Evolutionary conservation across 2,797 vertebrate species (phyloP).

Genomic region (Pantherophis alleghaniensis): DNA sequence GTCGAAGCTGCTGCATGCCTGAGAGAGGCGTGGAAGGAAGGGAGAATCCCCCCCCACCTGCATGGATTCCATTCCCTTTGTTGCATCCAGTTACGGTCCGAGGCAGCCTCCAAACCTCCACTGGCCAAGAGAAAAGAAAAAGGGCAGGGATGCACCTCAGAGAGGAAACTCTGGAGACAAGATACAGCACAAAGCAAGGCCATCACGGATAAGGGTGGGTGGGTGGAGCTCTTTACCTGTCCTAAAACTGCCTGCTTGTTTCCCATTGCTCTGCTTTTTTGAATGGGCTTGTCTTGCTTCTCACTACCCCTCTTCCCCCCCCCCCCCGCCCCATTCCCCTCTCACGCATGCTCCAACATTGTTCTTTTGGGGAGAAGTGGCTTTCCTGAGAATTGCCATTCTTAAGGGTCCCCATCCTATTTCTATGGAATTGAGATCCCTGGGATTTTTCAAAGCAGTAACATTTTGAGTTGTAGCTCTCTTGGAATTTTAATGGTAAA

Average conservation of each 20-base stretch:
- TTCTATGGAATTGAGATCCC: background rate
- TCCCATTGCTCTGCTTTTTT: background rate
- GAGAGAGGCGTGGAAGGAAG: background rate
- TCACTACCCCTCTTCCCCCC: background rate
- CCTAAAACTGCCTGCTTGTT: background rate
- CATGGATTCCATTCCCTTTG: background rate
- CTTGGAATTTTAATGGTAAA: background rate
- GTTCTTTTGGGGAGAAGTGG: background rate
- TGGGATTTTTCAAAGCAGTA: background rate
- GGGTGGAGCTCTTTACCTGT: background rate
- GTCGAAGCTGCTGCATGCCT: background rate
- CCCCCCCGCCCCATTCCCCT: background rate
- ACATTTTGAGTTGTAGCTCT: background rate
- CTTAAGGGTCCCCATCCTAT: background rate
- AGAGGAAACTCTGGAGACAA: background rate
- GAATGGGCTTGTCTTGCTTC: background rate
- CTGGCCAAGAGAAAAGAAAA: background rate
- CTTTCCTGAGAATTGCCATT: background rate
- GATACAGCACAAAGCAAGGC: background rate
- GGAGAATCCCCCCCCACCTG: no score
- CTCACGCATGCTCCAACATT: background rate
- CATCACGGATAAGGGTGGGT: background rate
- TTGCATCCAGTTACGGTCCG: background rate
- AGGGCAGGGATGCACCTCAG: background rate
- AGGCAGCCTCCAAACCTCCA: background rate